phyloP scores from a whole-genome alignment of 2,797 vertebrate genomes.

The Takifugu ocellatus region DNA sequence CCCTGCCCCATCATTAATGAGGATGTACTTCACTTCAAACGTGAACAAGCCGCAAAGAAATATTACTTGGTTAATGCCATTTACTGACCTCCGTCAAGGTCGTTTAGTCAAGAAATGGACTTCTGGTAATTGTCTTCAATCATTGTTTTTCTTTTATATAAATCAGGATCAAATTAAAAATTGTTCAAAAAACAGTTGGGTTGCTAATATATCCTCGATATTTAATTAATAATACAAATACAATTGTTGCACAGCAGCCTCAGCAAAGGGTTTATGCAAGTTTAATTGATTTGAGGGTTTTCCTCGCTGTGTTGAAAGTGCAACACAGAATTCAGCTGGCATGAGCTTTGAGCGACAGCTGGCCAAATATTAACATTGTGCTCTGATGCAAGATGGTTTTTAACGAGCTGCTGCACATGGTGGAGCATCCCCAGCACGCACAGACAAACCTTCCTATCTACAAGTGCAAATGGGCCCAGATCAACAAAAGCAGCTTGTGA shows the following conservation, averaged over 20 bases:
- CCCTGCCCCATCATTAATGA: background rate
- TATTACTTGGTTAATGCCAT: too few species aligned
- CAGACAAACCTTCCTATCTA: conserved; percentile 26
- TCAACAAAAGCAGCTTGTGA: conserved; percentile 15
- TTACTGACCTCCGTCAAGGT: too few species aligned
- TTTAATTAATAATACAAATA: too few species aligned
- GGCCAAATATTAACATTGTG: conserved; percentile 36
- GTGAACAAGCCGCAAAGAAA: background rate
- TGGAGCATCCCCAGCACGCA: conserved; percentile 28
- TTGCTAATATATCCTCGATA: too few species aligned
- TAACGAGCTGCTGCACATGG: conserved; percentile 33
- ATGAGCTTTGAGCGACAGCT: conserved; percentile 19
- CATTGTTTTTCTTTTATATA: too few species aligned
- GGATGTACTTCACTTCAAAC: background rate
- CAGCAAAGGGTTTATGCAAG: conserved; percentile 3
- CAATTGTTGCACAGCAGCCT: too few species aligned
- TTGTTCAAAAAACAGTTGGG: too few species aligned
- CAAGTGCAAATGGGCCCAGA: conserved; percentile 16
- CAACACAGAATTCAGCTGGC: conserved; percentile 29
- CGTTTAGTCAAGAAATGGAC: too few species aligned
- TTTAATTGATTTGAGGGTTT: conserved; percentile 26
- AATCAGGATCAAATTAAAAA: too few species aligned
- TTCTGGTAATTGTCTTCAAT: too few species aligned
- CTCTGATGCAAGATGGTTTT: conserved; percentile 17
- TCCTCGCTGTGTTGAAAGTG: conserved; percentile 20